Conservation (phyloP, 1,140 invertebrate genomes). For the Heterodera schachtii region DNA sequence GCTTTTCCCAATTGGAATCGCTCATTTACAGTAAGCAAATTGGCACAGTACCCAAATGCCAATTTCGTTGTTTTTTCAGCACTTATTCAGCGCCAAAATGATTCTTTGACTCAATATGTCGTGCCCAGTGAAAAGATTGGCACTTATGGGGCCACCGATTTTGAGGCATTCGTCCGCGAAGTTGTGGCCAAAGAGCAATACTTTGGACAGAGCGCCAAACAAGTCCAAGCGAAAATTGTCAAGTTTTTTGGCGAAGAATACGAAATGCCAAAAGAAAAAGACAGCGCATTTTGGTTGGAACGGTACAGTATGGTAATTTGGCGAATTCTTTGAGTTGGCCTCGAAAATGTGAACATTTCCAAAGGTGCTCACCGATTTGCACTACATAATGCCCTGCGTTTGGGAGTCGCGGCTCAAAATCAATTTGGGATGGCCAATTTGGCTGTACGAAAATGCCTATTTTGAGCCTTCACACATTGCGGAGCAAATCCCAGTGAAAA, state of each 20-base stretch:
- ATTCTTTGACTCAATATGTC: conserved; percentile 29
- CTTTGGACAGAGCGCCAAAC: conserved; percentile 34
- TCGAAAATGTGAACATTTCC: not conserved
- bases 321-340: not conserved
- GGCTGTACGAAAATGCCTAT: conserved; percentile 35
- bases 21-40: conserved; percentile 38
- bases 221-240: conserved; percentile 40
- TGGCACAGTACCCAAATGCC: not conserved
- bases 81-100: conserved; percentile 33
- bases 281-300: conserved; percentile 40
- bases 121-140: conserved; percentile 24
- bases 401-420: conserved; percentile 31
- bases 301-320: conserved; percentile 42
- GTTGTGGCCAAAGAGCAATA: conserved; percentile 24
- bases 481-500: conserved; percentile 13
- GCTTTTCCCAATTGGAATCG: conserved; percentile 28
- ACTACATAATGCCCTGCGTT: conserved; percentile 30
- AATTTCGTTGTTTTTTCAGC: conserved; percentile 23
- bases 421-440: conserved; percentile 30
- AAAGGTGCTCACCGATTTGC: conserved; percentile 37
- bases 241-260: conserved; percentile 39
- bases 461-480: conserved; percentile 19
- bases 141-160: conserved; percentile 20
- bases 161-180: conserved; percentile 26
- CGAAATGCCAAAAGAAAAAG: conserved; percentile 19